Conservation (phyloP, 2,113 vertebrate species). For the Pygoscelis adeliae region DNA sequence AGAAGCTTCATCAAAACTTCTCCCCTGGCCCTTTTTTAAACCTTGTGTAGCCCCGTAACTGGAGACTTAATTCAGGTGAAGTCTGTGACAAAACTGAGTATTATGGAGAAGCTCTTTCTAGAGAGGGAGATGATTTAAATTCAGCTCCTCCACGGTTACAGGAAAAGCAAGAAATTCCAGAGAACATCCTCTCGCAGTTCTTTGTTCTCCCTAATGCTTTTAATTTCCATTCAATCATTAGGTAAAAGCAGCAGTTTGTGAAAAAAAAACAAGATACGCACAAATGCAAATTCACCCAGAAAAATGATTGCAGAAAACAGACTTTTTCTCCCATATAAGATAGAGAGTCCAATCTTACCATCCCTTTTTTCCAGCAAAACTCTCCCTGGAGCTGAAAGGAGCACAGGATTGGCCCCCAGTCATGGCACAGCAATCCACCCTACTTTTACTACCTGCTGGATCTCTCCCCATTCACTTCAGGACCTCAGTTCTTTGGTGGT, state of each 20-base stretch:
- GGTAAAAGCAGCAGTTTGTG: neutral
- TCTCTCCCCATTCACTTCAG: neutral
- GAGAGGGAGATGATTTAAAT: neutral
- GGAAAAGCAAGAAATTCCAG: neutral
- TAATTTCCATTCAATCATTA: neutral
- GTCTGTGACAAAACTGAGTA: neutral
- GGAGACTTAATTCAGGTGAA: neutral
- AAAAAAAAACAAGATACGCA: neutral
- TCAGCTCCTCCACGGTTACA: accelerated
- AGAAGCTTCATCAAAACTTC: neutral
- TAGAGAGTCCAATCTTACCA: neutral
- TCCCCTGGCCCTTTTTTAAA: neutral
- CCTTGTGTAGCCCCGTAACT: neutral
- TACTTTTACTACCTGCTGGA: constrained; percentile 20
- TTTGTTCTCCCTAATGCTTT: neutral
- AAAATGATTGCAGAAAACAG: neutral
- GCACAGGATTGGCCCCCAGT: neutral
- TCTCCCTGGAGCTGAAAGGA: neutral
- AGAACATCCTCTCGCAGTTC: neutral
- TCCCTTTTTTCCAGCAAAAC: neutral
- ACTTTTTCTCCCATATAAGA: neutral
- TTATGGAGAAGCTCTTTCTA: neutral
- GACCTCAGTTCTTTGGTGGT: constrained; percentile 66
- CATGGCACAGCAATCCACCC: neutral
- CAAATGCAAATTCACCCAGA: neutral